Conservation (phyloP, 2,113 vertebrate species). For the Stegostoma tigrinum region DNA sequence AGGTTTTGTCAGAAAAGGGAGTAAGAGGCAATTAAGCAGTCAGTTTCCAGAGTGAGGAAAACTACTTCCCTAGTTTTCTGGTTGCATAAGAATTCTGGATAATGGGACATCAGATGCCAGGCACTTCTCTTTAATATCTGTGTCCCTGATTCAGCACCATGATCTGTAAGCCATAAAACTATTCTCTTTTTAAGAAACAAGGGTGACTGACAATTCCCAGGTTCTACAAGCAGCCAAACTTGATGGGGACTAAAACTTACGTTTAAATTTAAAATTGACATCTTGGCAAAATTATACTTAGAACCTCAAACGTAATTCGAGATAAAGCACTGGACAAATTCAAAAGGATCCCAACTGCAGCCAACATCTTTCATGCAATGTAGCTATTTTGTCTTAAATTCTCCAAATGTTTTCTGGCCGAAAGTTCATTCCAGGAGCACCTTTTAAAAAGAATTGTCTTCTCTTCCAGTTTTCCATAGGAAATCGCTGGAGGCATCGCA, state of each 20-base stretch:
- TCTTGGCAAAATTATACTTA: too few species aligned
- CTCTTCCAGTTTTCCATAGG: constrained; percentile 73
- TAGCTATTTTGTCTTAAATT: background rate
- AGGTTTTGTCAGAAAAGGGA: too few species aligned
- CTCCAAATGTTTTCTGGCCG: background rate
- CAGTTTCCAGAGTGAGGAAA: too few species aligned
- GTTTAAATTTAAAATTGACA: too few species aligned
- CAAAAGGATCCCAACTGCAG: too few species aligned
- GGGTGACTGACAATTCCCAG: background rate
- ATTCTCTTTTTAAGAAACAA: background rate
- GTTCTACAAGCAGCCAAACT: background rate
- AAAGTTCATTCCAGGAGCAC: background rate
- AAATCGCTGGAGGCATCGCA: constrained; percentile 68
- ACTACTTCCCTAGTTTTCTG: too few species aligned
- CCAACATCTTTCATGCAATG: too few species aligned
- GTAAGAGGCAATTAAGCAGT: too few species aligned
- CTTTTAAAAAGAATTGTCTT: constrained; percentile 36
- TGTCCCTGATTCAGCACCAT: background rate
- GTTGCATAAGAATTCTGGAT: too few species aligned
- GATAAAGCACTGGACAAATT: too few species aligned
- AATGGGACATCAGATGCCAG: too few species aligned
- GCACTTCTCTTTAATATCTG: background rate
- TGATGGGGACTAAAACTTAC: background rate
- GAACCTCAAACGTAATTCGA: too few species aligned
- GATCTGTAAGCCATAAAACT: background rate